Base-by-base conservation (phyloP, 2,113 vertebrate species). In the Sander vitreus region DNA sequence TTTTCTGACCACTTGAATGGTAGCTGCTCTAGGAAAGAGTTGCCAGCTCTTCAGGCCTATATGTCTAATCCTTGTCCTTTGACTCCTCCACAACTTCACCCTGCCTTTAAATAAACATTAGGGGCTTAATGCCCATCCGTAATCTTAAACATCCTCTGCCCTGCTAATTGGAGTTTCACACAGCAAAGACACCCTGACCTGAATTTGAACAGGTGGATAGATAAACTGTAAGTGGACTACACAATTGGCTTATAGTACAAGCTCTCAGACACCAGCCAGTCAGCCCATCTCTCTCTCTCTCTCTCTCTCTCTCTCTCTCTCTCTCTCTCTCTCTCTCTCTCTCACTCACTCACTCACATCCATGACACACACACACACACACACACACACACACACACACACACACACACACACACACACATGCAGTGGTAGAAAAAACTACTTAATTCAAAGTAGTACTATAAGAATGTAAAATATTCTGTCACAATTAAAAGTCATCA, bases 71-170 rank as follows among this genome's bases (percentile, higher is more conserved):
- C 88, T 54, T 81, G 66, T 73, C 65, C 76, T 74, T 76, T 89
- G 77, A 82, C 87, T 87, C 64, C 87, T 84, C 67, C 50, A 66
- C 66, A 77, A 43, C 80, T 66, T 88, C 45, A 36, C 63, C 43
- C 65, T 84, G 86, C 85, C 85, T 76, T 93, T 94, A 93, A 94
- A 85, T 94, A 93, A 93, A 94, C 94, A 86, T 87, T 45, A 83
- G 71, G 69, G 87, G 80, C 83, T 93, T 92, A 93, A 87, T 86
- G 72, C 30, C 76, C 51, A 91, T 90, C 88, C 58, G 62, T 93
- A 92, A 94, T 94, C 93, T 88, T 83, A 87, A 86, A 85, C 79
- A 91, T 93, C 86, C 87, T 53, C 82, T 77, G 68, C 72, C 50
- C 33, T 66, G 14, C 88, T 94, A 94, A 95, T 92, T 91, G 82